phyloP scores from a whole-genome alignment of 2,113 vertebrate genomes.

The Opisthocomus hoazin region DNA sequence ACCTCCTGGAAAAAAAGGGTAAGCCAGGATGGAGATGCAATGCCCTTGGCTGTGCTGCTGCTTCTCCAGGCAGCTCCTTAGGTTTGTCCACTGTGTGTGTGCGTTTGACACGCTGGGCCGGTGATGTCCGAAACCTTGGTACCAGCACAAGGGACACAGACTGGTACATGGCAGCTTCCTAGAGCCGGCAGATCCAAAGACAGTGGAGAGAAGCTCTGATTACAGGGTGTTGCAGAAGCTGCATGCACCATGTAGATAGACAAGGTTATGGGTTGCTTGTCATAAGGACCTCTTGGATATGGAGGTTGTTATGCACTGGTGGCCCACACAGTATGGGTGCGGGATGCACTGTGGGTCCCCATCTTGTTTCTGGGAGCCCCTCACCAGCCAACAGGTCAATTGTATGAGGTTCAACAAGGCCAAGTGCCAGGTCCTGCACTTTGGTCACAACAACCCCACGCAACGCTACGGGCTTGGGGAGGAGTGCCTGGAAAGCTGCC shows the following conservation, averaged over 20 bases:
- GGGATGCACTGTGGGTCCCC: not conserved
- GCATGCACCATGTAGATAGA: no score
- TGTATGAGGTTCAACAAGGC: no score
- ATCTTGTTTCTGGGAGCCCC: not conserved
- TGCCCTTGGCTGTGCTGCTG: not conserved
- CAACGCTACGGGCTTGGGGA: no score
- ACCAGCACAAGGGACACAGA: not conserved
- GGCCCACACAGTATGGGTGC: fast-evolving
- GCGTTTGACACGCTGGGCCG: fast-evolving
- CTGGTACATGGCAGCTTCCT: not conserved
- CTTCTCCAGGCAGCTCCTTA: not conserved
- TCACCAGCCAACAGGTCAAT: not conserved
- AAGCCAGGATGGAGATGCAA: not conserved
- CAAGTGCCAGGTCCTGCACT: no score
- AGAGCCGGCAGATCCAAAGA: not conserved
- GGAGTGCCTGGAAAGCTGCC: no score
- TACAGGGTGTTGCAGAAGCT: not conserved
- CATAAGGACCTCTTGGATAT: not conserved
- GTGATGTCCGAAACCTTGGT: not conserved
- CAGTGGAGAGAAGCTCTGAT: not conserved
- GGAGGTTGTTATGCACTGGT: not conserved
- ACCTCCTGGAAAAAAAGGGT: not conserved
- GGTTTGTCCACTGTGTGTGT: not conserved
- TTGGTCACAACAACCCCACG: no score
- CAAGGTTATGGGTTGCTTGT: not conserved